Conservation (phyloP, 2,113 vertebrate genomes). For the Vireo altiloquus region DNA sequence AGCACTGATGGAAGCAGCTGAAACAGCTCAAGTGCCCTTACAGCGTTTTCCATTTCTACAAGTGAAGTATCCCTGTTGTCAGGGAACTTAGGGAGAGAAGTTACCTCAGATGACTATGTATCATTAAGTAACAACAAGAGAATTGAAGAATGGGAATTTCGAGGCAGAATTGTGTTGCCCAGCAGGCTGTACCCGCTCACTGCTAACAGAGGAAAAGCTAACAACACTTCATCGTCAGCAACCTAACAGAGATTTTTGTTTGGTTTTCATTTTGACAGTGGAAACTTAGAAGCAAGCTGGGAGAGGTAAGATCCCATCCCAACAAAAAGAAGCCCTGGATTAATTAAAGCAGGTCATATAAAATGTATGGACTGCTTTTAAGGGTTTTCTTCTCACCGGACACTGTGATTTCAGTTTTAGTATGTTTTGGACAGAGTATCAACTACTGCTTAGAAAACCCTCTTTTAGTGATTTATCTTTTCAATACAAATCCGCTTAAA, state of each 20-base stretch:
- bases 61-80: background rate
- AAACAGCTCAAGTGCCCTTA: background rate
- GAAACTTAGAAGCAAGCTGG: background rate
- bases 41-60: background rate
- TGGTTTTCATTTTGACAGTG: background rate
- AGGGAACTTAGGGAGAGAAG: background rate
- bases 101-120: background rate
- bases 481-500: background rate
- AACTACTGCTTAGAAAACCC: background rate
- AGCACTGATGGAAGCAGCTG: background rate
- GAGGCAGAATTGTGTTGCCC: background rate
- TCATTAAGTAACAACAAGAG: background rate
- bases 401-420: background rate
- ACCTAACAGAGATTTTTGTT: background rate
- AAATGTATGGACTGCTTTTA: background rate
- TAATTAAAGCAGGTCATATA: background rate
- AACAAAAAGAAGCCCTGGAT: background rate
- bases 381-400: background rate
- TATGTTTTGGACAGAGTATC: background rate
- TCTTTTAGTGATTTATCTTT: background rate
- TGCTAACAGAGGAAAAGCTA: background rate
- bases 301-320: background rate
- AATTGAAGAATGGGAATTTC: background rate
- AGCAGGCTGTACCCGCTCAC: background rate
- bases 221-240: constrained; percentile 8